A percentile compares a stretch with the other conserved stretches of the same genome.
These are phyloP conservation scores for Miltochrista miniata DNA, from an alignment of 2,888 invertebrate species.

Conservation along the genomic window DNA sequence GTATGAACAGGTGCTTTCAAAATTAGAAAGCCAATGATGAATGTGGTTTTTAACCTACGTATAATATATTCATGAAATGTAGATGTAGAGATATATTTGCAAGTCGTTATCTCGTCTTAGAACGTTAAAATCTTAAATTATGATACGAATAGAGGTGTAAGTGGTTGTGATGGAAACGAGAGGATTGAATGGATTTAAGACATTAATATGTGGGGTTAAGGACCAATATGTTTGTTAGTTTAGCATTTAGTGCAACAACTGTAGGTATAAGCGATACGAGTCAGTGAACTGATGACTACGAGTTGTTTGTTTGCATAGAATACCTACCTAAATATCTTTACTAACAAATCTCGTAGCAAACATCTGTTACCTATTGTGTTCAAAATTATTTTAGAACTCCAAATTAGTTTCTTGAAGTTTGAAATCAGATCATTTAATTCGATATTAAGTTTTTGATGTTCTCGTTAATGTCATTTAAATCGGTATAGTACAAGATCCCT, in stretches of 20 bases:
- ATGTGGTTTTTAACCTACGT: constrained; percentile 12
- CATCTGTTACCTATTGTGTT: too few species aligned
- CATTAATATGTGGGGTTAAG: constrained; percentile 39
- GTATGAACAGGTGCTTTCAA: constrained; percentile 36
- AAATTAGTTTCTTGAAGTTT: too few species aligned
- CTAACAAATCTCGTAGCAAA: too few species aligned
- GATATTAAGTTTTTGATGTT: too few species aligned
- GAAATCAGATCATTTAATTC: too few species aligned
- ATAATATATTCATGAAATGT: constrained; percentile 14
- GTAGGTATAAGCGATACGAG: constrained; percentile 16
- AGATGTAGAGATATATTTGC: constrained; percentile 5
- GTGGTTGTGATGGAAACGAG: constrained; percentile 14
- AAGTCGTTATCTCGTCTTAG: constrained; percentile 6
- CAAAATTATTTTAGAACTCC: too few species aligned
- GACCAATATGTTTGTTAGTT: constrained; percentile 32
- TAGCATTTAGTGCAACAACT: constrained; percentile 31
- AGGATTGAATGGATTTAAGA: constrained; percentile 27
- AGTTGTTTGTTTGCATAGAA: constrained; percentile 20
- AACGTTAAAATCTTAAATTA: constrained; percentile 8
- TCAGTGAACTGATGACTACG: constrained; percentile 40
- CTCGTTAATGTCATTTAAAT: too few species aligned
- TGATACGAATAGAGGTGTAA: constrained; percentile 7
- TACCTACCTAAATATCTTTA: neutral
- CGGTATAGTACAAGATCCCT: too few species aligned
- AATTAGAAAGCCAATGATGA: constrained; percentile 27